These are phyloP conservation scores for Piezodorus guildinii DNA, from an alignment of 1,140 invertebrate species.

Conservation along the genomic window DNA sequence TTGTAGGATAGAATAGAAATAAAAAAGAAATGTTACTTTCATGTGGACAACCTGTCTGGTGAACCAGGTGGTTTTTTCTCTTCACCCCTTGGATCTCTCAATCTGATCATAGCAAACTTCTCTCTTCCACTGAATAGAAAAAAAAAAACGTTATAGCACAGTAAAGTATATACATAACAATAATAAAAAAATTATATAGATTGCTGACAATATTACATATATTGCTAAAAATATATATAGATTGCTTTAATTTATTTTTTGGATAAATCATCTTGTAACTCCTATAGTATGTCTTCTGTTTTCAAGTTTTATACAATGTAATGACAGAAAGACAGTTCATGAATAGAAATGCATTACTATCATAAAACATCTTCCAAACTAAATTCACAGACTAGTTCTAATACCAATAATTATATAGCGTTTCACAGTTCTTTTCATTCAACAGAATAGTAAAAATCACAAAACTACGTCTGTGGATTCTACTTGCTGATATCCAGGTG, in stretches of 20 bases:
- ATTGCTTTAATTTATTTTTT: too few relatives aligned
- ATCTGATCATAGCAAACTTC: slow-evolving; percentile 30
- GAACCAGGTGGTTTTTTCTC: slow-evolving; percentile 17
- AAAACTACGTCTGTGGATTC: too few relatives aligned
- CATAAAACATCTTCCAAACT: too few relatives aligned
- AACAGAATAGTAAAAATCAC: too few relatives aligned
- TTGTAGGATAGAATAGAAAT: neutral
- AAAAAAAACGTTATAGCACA: neutral
- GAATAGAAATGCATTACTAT: too few relatives aligned
- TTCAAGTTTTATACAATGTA: neutral
- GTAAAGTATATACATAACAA: slow-evolving; percentile 7
- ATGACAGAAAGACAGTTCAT: neutral
- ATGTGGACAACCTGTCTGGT: slow-evolving; percentile 19
- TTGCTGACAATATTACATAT: neutral
- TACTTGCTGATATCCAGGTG: too few relatives aligned
- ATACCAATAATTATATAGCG: too few relatives aligned
- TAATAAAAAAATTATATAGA: slow-evolving; percentile 1
- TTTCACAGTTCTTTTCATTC: too few relatives aligned
- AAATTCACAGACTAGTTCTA: too few relatives aligned
- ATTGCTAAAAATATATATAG: too few relatives aligned
- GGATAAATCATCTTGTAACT: too few relatives aligned
- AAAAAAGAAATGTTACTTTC: neutral
- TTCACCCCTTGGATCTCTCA: slow-evolving; percentile 28
- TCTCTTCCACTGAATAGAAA: slow-evolving; percentile 29
- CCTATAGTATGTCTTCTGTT: neutral